Evolutionary conservation across 2,797 vertebrate species (phyloP), one percentile per base, ranked within the genome.

Genomic region (Sebastes matsubarae): DNA sequence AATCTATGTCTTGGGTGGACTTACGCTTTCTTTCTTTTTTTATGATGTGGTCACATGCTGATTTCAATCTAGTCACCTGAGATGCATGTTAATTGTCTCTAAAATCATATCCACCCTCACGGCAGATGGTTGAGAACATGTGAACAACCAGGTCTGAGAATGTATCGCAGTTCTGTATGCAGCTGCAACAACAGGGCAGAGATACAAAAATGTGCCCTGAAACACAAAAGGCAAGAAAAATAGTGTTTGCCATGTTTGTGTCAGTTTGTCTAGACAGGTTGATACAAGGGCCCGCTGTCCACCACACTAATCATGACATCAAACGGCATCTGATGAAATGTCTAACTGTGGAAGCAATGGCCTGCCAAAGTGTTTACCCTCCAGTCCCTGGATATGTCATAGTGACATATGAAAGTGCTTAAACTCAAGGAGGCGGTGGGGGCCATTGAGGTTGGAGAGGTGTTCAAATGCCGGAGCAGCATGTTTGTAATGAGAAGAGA

Each of bases 401-500:
- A n/a, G 90, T 92, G 91, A 94, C 92, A 92, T 94, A 94, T 93
- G 87, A 89, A 92, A 88, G 90, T 82, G 86, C 85, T 93, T 91
- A 90, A 89, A 87, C 59, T 84, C 65, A 71, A 57, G 63, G 76
- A 84, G 85, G 81, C 25, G 4, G 67, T 3, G 32, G 63, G 11
- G 69, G 82, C 81, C 46, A 65, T 72, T 83, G 82, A 59, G 75
- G 82, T 55, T 72, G 70, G 54, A 84, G 82, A 93, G 84, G 77
- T 92, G 89, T 88, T 87, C 85, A 88, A 92, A 79, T 93, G 93
- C 93, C 92, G 82, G 81, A 83, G 83, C 90, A 93, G 94, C 90
- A 90, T 93, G 93, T 95, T 94, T 94, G 88, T 95, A 94, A 95
- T 94, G 93, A 93, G 90, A 81, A 57, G 79, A 86, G 79, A 82